Conservation (phyloP, 2,797 vertebrate genomes). For the Fringilla coelebs region DNA sequence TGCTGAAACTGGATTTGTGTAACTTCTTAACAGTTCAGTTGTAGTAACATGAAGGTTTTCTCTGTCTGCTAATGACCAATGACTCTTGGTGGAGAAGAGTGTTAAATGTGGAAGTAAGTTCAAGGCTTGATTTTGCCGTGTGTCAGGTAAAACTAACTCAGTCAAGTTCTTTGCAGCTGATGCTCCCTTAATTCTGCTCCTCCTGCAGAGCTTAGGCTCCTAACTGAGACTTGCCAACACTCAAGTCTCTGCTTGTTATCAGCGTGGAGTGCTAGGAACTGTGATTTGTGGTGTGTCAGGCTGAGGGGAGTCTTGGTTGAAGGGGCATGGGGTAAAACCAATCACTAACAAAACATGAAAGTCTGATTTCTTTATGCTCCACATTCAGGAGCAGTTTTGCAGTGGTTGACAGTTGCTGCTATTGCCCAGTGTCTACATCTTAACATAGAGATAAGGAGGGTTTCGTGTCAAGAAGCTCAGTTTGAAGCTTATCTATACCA, state of each 20-base stretch:
- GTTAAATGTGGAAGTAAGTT: neutral
- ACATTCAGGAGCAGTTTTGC: neutral
- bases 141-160: constrained; percentile 57
- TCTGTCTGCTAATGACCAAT: neutral
- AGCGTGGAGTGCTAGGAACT: neutral
- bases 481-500: neutral
- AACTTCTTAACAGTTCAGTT: neutral
- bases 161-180: neutral
- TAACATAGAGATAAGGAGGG: fast-evolving
- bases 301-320: neutral
- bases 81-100: neutral
- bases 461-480: neutral
- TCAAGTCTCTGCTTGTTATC: neutral
- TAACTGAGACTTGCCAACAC: neutral
- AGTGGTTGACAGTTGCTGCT: neutral
- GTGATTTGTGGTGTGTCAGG: neutral
- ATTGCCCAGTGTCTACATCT: neutral
- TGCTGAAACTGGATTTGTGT: neutral
- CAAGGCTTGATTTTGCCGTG: constrained; percentile 21
- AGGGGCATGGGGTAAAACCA: neutral
- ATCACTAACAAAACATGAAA: neutral
- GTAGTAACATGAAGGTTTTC: neutral
- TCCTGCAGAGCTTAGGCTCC: neutral
- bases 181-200: neutral
- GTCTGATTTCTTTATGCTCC: neutral